Evolutionary conservation across 2,797 vertebrate genomes (phyloP).

Genomic region (Rhincodon typus): DNA sequence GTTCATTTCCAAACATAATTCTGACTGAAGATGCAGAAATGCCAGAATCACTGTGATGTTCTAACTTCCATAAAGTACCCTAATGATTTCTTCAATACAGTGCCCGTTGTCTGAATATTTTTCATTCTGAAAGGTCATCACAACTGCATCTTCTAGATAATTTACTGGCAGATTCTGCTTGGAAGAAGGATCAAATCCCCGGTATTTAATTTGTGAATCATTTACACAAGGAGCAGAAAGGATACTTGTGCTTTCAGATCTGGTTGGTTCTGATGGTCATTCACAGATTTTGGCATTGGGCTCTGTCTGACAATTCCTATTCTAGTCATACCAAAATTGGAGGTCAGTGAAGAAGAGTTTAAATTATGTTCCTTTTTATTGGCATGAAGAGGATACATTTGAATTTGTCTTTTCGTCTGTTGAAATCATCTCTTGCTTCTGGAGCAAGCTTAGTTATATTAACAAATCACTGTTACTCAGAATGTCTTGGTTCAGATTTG

Average conservation of each 20-base stretch:
- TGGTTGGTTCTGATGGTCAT: not conserved
- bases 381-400: slow-evolving; percentile 1
- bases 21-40: not conserved
- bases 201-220: slow-evolving; percentile 1
- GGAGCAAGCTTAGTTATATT: not conserved
- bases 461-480: not conserved
- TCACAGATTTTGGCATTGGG: not conserved
- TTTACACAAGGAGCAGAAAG: slow-evolving; percentile 39
- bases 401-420: slow-evolving; percentile 40
- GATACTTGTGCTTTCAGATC: slow-evolving; percentile 32
- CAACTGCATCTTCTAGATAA: not conserved
- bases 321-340: slow-evolving; percentile 39
- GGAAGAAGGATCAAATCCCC: slow-evolving; percentile 40
- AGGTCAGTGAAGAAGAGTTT: slow-evolving; percentile 41
- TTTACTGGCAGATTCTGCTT: slow-evolving; percentile 39
- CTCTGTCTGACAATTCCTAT: slow-evolving; percentile 36
- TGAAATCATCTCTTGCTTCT: slow-evolving; percentile 43
- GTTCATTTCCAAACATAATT: not conserved
- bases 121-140: slow-evolving; percentile 39
- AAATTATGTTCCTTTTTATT: slow-evolving; percentile 39
- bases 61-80: not conserved
- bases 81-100: not conserved
- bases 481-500: not conserved
- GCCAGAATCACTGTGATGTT: not conserved
- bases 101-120: not conserved